phyloP scores from a whole-genome alignment of 2,113 vertebrate genomes.

The Hyaena hyaena region DNA sequence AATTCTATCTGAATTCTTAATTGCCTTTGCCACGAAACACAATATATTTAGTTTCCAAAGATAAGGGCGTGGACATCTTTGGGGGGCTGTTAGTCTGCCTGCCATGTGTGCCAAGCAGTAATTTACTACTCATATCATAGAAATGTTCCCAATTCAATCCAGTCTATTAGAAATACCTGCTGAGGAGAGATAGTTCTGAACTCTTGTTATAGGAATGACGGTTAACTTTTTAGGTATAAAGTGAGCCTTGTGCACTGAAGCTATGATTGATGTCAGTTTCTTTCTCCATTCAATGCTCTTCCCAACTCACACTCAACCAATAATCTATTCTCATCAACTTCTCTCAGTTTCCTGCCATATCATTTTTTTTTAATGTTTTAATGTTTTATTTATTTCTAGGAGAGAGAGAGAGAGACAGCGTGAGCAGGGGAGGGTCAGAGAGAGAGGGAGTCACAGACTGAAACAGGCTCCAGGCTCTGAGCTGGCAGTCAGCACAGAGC shows the following conservation, averaged over 20 bases:
- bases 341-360: neutral
- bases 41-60: neutral
- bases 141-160: neutral
- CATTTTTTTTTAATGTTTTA: neutral
- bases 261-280: neutral
- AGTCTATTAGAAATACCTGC: neutral
- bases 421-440: no score
- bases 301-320: neutral
- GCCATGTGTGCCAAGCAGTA: neutral
- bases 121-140: neutral
- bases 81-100: neutral
- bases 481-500: no score
- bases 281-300: neutral
- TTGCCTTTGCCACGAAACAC: neutral
- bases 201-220: neutral
- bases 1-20: neutral
- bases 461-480: no score
- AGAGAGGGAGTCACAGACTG: no score
- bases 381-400: no score
- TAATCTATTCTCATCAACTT: neutral
- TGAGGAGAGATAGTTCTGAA: neutral
- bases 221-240: neutral
- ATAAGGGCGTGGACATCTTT: neutral
- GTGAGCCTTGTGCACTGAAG: neutral
- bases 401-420: no score